These are phyloP conservation scores for Panzeria rudis DNA, from an alignment of 2,888 invertebrate genomes.

Conservation along the genomic window DNA sequence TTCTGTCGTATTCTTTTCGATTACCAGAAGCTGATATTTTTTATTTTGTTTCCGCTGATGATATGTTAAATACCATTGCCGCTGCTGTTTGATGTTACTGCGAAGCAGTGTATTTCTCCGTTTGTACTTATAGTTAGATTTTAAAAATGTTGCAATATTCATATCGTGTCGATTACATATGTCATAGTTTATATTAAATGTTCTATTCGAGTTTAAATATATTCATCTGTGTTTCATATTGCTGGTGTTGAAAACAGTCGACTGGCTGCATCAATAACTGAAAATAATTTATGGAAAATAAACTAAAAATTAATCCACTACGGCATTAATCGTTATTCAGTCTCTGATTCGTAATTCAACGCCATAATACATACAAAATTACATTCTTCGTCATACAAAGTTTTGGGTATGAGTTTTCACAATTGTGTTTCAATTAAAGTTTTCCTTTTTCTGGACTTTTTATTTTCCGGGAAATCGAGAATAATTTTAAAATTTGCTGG, in stretches of 20 bases:
- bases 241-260: background rate
- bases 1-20: slow-evolving; percentile 1
- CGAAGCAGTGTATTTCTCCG: slow-evolving; percentile 77
- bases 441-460: no score
- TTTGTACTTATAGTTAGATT: slow-evolving; percentile 83
- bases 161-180: slow-evolving; percentile 54
- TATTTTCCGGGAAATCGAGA: no score
- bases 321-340: no score
- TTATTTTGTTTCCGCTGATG: slow-evolving; percentile 17
- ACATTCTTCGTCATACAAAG: no score
- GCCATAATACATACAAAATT: no score
- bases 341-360: no score
- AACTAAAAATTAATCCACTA: background rate
- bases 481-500: no score
- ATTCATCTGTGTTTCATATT: slow-evolving; percentile 36
- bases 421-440: no score
- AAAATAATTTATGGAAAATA: background rate
- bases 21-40: slow-evolving; percentile 53
- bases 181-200: slow-evolving; percentile 50
- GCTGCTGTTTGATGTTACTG: background rate
- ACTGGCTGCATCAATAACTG: background rate
- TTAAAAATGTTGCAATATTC: slow-evolving; percentile 79
- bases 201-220: slow-evolving; percentile 35
- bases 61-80: background rate
- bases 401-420: no score